Evolutionary conservation across 1,140 invertebrate species (phyloP).

Genomic region (Magallana gigas): DNA sequence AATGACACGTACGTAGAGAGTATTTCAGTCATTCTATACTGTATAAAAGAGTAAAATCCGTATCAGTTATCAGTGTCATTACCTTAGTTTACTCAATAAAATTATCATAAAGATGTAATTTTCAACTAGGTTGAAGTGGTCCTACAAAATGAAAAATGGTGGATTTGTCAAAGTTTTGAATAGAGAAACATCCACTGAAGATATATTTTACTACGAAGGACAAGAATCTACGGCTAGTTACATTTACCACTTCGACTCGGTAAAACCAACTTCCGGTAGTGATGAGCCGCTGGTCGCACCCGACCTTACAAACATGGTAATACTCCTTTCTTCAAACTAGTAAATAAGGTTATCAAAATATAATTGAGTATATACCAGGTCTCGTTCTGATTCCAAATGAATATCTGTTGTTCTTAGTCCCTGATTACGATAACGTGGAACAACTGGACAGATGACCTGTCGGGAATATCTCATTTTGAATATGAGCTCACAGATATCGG

Average conservation of each 20-base stretch:
- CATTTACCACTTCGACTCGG: background rate
- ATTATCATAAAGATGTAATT: background rate
- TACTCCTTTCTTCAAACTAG: too few relatives aligned
- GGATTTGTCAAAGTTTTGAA: conserved; percentile 24
- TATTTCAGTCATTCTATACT: too few relatives aligned
- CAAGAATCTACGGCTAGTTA: conserved; percentile 2
- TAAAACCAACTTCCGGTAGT: background rate
- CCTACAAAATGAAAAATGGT: conserved; percentile 1
- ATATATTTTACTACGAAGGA: conserved; percentile 3
- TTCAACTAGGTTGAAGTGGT: conserved; percentile 1
- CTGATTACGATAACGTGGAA: background rate
- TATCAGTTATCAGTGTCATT: too few relatives aligned
- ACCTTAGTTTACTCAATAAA: too few relatives aligned
- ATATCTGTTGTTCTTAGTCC: background rate
- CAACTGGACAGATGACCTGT: conserved; percentile 31
- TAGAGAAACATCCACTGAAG: background rate
- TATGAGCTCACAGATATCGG: conserved; percentile 11
- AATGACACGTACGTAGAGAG: background rate
- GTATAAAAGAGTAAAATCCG: too few relatives aligned
- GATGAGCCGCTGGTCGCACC: background rate
- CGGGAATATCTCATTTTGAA: conserved; percentile 20
- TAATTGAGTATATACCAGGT: too few relatives aligned
- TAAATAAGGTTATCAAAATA: too few relatives aligned
- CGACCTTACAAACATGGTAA: background rate
- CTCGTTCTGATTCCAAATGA: too few relatives aligned